phyloP scores from a whole-genome alignment of 2,888 invertebrate species.

The Yponomeuta evonymella region DNA sequence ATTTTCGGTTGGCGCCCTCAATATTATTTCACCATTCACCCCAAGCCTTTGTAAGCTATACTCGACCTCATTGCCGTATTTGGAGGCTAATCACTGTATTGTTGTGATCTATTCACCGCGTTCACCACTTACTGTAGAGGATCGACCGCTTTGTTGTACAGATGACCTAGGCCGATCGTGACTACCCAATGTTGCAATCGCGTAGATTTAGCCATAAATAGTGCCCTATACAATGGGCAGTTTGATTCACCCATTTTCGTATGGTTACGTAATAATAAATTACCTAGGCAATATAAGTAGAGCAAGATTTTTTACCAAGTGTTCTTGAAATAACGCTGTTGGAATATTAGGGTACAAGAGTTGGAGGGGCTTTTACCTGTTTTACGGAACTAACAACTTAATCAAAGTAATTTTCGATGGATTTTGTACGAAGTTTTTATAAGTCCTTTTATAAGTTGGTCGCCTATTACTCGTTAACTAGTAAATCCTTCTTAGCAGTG shows the following conservation, averaged over 20 bases:
- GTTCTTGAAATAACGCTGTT: too few species aligned
- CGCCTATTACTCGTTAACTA: too few species aligned
- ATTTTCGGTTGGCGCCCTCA: background rate
- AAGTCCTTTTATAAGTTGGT: too few species aligned
- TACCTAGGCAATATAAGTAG: too few species aligned
- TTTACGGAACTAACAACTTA: too few species aligned
- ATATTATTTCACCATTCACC: background rate
- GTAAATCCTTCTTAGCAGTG: too few species aligned
- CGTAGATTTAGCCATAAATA: background rate
- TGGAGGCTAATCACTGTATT: background rate
- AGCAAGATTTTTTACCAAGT: too few species aligned
- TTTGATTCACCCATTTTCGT: background rate
- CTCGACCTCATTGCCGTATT: background rate
- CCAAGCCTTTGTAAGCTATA: background rate
- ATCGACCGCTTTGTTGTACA: background rate
- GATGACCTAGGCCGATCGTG: background rate
- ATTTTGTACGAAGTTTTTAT: too few species aligned
- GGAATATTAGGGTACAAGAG: too few species aligned
- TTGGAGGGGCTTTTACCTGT: too few species aligned
- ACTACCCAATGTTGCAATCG: background rate
- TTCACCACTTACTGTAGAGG: background rate
- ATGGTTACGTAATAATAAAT: too few species aligned
- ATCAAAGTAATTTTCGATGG: too few species aligned
- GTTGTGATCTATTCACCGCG: background rate
- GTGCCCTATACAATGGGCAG: background rate